Conservation (phyloP, 2,888 invertebrate genomes). For the Caenorhabditis angaria region DNA sequence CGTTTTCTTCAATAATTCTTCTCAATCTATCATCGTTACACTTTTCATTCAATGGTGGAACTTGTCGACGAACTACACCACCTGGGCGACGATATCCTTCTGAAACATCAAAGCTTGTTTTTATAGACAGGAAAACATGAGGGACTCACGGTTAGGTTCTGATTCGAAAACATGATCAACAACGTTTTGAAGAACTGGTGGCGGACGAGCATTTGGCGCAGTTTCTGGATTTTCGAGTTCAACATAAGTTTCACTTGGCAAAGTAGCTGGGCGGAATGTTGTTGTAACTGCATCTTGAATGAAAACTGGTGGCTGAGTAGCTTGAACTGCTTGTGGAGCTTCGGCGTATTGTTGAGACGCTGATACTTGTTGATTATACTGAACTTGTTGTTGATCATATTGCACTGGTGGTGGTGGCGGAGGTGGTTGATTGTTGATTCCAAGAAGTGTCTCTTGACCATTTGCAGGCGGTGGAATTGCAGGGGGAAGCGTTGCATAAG, state of each 20-base stretch:
- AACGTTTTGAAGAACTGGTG: constrained; percentile 36
- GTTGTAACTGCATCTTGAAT: constrained; percentile 20
- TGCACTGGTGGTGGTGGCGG: constrained; percentile 21
- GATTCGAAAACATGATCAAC: constrained; percentile 48
- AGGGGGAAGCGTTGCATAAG: constrained; percentile 35
- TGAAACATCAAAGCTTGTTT: constrained; percentile 12
- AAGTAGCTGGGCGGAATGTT: constrained; percentile 28
- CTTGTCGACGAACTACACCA: constrained; percentile 47
- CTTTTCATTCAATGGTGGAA: constrained; percentile 46
- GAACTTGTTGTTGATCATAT: not conserved
- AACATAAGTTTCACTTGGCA: constrained; percentile 54
- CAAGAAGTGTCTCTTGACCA: constrained; percentile 40
- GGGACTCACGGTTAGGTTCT: constrained; percentile 45
- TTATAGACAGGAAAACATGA: not conserved
- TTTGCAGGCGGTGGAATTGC: constrained; percentile 41
- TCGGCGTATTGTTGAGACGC: constrained; percentile 18
- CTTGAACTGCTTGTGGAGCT: constrained; percentile 23
- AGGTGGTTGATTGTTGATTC: constrained; percentile 33
- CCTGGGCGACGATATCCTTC: constrained; percentile 53
- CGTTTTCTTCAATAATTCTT: constrained; percentile 53
- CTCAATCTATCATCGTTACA: constrained; percentile 59
- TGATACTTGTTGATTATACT: not conserved
- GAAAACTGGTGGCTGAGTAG: constrained; percentile 13
- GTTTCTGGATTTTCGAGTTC: constrained; percentile 50
- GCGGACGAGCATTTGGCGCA: constrained; percentile 17